Percentiles rank a stretch among this genome's conserved stretches.
These are phyloP conservation scores for Escarpia spicata DNA, from an alignment of 2,888 invertebrate species.

Conservation along the genomic window DNA sequence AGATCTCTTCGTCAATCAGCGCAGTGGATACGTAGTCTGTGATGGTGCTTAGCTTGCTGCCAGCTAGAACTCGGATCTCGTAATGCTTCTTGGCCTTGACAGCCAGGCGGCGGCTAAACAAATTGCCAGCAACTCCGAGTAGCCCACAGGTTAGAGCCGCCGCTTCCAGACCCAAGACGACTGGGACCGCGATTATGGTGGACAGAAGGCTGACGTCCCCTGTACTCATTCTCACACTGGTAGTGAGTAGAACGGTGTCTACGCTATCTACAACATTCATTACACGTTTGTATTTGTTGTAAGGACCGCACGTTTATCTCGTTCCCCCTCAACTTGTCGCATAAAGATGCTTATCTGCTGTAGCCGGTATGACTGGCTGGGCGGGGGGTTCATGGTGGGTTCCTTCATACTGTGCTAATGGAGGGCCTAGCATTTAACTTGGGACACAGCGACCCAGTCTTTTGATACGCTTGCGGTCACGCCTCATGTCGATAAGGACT, in stretches of 20 bases:
- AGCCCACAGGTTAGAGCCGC: neutral
- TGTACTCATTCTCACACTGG: neutral
- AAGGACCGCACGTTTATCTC: neutral
- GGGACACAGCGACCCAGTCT: too few relatives aligned
- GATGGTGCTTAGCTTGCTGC: neutral
- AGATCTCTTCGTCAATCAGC: too few relatives aligned
- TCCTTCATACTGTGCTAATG: too few relatives aligned
- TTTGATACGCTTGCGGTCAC: too few relatives aligned
- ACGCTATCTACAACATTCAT: conserved; percentile 21
- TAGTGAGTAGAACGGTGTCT: neutral
- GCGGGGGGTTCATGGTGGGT: neutral
- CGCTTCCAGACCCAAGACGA: too few relatives aligned
- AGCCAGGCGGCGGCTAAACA: conserved; percentile 17
- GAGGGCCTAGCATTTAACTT: too few relatives aligned
- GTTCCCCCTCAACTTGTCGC: neutral
- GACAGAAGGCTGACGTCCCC: too few relatives aligned
- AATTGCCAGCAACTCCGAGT: neutral
- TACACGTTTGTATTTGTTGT: conserved; percentile 30
- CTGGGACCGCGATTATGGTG: too few relatives aligned
- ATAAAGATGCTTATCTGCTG: conserved; percentile 6
- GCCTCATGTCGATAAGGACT: too few relatives aligned
- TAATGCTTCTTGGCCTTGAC: conserved; percentile 7
- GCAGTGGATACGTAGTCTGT: too few relatives aligned
- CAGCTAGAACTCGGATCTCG: neutral
- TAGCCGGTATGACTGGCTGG: neutral